Base-by-base conservation (phyloP, 2,113 vertebrate genomes). In the Glaucomys volans region DNA sequence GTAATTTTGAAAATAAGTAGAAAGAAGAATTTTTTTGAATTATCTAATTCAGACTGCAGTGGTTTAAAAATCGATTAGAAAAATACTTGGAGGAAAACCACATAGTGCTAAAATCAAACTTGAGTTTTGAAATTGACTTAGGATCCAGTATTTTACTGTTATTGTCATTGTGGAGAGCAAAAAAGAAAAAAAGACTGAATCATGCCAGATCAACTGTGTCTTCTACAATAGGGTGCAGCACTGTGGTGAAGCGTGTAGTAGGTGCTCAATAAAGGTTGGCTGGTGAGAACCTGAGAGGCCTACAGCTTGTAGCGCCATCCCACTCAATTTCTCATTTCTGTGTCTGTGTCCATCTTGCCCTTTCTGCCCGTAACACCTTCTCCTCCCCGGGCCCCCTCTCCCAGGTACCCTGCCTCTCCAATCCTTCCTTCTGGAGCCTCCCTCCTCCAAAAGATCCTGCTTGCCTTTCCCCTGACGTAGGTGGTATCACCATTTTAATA, bases 251-350 rank as follows among this genome's bases (percentile, higher is more conserved):
- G 13, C 6, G 8, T 3, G 35, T 2, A 24, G 80, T 2, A 62
- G 37, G 16, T 30, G 64, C 62, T 94, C 24, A 50, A 2, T 35
- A 17, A 80, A 54, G 77, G 5, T 0, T 24, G 35, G 5, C 8
- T 2, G 3, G 5, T 0, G 12, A 89, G 20, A 22, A 32, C 2
- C 24, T 22, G n/a, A 52, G 83, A 64, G 1, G 32, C 32, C 24
- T 0, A 0, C 0, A 32, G n/a, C 30, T 26, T 35, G 11, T 1
- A 4, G 0, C 2, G 22, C 20, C 12, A 0, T 22, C 37, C 18
- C 28, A 7, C 4, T 12, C 1, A 5, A 40, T 37, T 16, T 62
- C 87, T 76, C 13, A 11, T 9, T 26, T 13, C 40, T 35, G 17
- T 28, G 50, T 54, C 74, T 86, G 1, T 7, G 6, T 40, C 87